Evolutionary conservation across 2,113 vertebrate genomes (phyloP), one percentile per base, ranked within the genome.

Genomic region (Embiotoca jacksoni): DNA sequence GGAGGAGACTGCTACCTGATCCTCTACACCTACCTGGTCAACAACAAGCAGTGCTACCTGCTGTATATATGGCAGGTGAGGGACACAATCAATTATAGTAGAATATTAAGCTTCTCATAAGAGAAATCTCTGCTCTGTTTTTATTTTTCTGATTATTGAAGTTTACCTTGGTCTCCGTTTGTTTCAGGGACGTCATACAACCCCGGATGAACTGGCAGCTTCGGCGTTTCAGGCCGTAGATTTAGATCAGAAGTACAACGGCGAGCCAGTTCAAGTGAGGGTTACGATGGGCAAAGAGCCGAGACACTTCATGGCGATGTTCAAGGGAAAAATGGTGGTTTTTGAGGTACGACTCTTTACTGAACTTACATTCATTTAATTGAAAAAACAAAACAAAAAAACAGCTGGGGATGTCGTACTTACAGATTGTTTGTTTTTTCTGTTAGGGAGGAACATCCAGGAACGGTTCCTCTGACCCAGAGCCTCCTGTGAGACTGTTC

Each of bases 1-100:
- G 97, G 96, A n/a, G 97, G 97, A 56, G 97, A 97, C 84, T 97
- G 97, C 82, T 98, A 98, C 76, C 91, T 98, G 76, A 88, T 97
- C 54, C 93, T 97, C 23, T 98, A 98, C 85, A 96, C 94, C 0
- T 98, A 97, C 7, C 64, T 94, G 30, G 88, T 95, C 3, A 90
- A 94, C 44, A 81, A 65, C 68, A 96, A 90, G 89, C 87, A 91
- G 2, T 87, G 60, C 78, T 95, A 95, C 90, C 82, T 97, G 70
- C 86, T 98, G 30, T 98, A 98, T 80, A 96, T 96, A 13, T 98
- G 97, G 97, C 97, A 96, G 95, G 97, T 97, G 89, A 85, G 91
- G 23, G 30, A 30, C 14, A 8, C 58, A 44, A 6, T 67, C 5
- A 23, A 23, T 23, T 23, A 23, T 23, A 23, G 23, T 23, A 23